phyloP scores from a whole-genome alignment of 2,113 vertebrate species.

The Monopterus albus region DNA sequence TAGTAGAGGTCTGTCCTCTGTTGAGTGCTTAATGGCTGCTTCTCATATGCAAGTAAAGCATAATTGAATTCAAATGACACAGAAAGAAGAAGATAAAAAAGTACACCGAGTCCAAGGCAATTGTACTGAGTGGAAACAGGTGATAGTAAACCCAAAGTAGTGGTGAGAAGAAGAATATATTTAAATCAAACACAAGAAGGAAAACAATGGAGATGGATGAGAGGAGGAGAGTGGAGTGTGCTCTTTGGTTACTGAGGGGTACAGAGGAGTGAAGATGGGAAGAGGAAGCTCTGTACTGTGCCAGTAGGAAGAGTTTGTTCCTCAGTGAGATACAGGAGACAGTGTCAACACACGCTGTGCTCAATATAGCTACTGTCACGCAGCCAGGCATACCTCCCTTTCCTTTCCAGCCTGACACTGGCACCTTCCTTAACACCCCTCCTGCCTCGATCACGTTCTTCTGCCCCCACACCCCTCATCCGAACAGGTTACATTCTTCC shows the following conservation, averaged over 20 bases:
- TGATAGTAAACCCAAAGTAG: conserved; percentile 11
- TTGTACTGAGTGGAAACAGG: conserved; percentile 4
- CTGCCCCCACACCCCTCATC: conserved; percentile 13
- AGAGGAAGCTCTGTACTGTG: conserved; percentile 76
- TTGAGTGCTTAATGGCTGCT: conserved; percentile 15
- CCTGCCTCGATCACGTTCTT: conserved; percentile 49
- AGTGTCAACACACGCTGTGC: conserved; percentile 83
- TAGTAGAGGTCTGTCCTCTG: conserved; percentile 16
- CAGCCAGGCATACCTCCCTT: conserved; percentile 74
- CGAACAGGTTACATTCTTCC: conserved; percentile 57
- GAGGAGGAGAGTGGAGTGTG: conserved; percentile 28
- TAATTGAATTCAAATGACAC: conserved; percentile 20
- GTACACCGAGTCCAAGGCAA: conserved; percentile 4
- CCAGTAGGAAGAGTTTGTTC: conserved; percentile 87
- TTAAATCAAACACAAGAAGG: conserved; percentile 24
- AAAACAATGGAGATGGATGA: conserved; percentile 15
- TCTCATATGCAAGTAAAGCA: conserved; percentile 29
- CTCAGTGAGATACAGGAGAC: conserved; percentile 82
- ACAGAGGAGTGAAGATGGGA: conserved; percentile 45
- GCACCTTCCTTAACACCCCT: conserved; percentile 58
- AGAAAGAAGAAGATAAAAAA: conserved; percentile 24
- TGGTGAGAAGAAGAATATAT: conserved; percentile 12
- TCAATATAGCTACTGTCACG: conserved; percentile 84
- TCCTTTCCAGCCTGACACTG: conserved; percentile 68
- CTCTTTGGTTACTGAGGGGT: conserved; percentile 47